These are phyloP conservation scores for Oriolus oriolus DNA, from an alignment of 2,113 vertebrate species.

Conservation along the genomic window DNA sequence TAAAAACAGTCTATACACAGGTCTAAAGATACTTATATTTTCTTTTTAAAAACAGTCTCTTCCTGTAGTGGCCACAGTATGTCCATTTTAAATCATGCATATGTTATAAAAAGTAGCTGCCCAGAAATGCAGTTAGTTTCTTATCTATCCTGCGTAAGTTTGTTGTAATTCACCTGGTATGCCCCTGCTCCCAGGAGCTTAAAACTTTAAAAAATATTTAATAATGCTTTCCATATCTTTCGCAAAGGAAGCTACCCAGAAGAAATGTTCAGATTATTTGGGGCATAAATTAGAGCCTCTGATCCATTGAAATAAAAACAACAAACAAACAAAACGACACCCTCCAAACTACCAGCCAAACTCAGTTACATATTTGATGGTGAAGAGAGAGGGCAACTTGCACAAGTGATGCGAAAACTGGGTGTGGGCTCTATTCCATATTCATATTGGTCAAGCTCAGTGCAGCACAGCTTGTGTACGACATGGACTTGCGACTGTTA, in stretches of 20 bases:
- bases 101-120: background rate
- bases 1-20: background rate
- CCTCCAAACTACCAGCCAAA: background rate
- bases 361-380: background rate
- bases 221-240: background rate
- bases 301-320: background rate
- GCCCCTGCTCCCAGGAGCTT: background rate
- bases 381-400: background rate
- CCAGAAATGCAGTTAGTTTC: background rate
- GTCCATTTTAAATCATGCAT: background rate
- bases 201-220: background rate
- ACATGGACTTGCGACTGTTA: background rate
- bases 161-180: background rate
- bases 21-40: background rate
- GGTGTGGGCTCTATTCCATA: background rate
- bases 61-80: background rate
- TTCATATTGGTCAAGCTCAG: background rate
- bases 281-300: background rate
- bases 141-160: background rate
- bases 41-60: background rate
- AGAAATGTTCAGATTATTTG: background rate
- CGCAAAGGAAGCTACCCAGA: background rate
- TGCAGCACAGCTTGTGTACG: background rate
- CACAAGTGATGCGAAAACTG: background rate
- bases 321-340: background rate